Base-by-base conservation (phyloP, 2,113 vertebrate species). In the Sinocyclocheilus maitianheensis region DNA sequence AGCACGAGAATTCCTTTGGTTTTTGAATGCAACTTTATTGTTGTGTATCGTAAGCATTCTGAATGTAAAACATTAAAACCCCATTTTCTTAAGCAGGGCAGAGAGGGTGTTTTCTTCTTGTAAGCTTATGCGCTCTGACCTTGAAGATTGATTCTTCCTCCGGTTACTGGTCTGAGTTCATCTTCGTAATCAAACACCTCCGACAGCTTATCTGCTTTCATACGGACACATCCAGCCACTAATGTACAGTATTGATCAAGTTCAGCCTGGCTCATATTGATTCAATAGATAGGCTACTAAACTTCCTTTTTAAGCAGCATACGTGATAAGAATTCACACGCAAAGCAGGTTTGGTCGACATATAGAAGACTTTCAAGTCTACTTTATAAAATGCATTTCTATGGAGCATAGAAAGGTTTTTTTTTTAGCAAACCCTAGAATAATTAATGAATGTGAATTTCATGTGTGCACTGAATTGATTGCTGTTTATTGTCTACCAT, bases 111-210 rank as follows among this genome's bases (percentile, higher is more conserved):
- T 22, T n/a, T 24, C 12, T 24, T 48, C 22, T 34, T 37, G 34
- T 18, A 3, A 51, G 40, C 24, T 20, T 3, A 3, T 3, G 20
- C 11, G 11, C 26, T 11, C 24, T 85, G 53, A 85, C 84, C 76
- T 85, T 85, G 84, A 85, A 71, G 26, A 65, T n/a, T 26, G 81
- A 71, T 74, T 84, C 11, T 43, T 80, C 4, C 16, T 87, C 69
- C 0, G 58, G 77, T 87, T 80, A 16, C 83, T 78, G 30, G 51
- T 48, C 37, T 43, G 26, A 51, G 65, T 63, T 80, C 53, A 53
- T 84, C 53, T 74, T 60, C 14, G 34, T 65, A 46, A 81, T 81
- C 37, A 65, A 46, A 81, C 40, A 20, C 4, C 46, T 37, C 55
- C n/a, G 79, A 77, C 74, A 79, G 77, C 9, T 85, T 34, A 20